Evolutionary conservation across 92 coral and sea anemone species (phyloP).

Genomic region (Bergia sp.): DNA sequence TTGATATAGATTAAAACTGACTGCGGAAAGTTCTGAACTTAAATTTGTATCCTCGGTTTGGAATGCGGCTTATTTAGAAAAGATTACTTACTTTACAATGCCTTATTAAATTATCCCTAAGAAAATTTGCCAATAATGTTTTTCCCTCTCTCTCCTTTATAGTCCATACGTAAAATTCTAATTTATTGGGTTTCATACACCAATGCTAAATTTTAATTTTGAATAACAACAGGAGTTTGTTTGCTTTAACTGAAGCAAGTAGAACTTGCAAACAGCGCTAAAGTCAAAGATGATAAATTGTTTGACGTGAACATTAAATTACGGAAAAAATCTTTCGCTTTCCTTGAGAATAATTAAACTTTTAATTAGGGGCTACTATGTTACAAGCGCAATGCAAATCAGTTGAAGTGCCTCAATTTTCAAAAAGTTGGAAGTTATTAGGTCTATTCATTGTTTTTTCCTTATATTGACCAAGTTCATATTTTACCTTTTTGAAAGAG

Average conservation of each 20-base stretch:
- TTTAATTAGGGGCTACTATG: conserved; percentile 44
- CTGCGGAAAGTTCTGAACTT: conserved; percentile 33
- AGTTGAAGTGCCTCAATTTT: conserved; percentile 31
- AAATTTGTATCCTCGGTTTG: conserved; percentile 26
- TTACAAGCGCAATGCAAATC: conserved; percentile 48
- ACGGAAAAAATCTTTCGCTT: conserved; percentile 22
- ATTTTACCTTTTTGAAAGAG: conserved; percentile 24
- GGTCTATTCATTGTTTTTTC: background rate
- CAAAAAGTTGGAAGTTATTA: conserved; percentile 41
- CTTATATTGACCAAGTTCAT: conserved; percentile 1
- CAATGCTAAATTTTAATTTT: conserved; percentile 41
- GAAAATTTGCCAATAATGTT: conserved; percentile 11
- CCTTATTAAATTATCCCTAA: conserved; percentile 42
- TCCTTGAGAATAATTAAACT: conserved; percentile 41
- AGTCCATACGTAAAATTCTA: conserved; percentile 11
- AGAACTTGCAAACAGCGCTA: conserved; percentile 56
- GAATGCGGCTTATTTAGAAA: conserved; percentile 33
- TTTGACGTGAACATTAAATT: conserved; percentile 68
- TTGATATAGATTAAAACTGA: conserved; percentile 41
- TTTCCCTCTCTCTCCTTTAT: background rate
- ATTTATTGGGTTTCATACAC: conserved; percentile 20
- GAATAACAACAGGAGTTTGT: conserved; percentile 57
- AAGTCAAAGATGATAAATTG: conserved; percentile 69
- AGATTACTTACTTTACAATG: conserved; percentile 17
- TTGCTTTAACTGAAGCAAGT: conserved; percentile 66